Evolutionary conservation across 2,797 vertebrate species (phyloP), one percentile per base, ranked within the genome.

Genomic region (Hippoglossus hippoglossus): DNA sequence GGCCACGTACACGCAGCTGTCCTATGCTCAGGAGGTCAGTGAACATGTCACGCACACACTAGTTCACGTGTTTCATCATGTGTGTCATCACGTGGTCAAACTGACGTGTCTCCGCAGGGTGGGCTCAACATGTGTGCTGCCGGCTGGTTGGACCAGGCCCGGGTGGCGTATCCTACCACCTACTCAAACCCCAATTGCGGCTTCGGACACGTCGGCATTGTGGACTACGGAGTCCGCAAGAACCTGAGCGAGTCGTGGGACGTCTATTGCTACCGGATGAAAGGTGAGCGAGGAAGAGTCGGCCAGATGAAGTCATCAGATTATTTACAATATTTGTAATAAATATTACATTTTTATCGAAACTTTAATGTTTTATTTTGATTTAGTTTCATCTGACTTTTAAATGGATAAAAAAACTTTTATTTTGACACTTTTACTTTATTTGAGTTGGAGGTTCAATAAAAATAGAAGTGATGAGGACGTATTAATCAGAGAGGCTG

Each of bases 241-340:
- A 96, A 97, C 75, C 83, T 94, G 75, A 95, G 93, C 0, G 96
- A 98, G 90, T 95, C 80, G n/a, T 99, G 97, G 97, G 97, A 99
- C 24, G 90, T 93, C 31, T 99, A 96, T 95, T 99, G 98, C 91
- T 98, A 96, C 88, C 88, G 97, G 77, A 90, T 96, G 83, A 97
- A 97, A 90, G 97, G 98, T 98, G 88, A 93, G 79, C 5, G 31
- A 34, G 31, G 31, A 34, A 34, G 31, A 11, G 10, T 9, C 31
- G 31, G 28, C 28, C 6, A 31, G 8, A 7, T 31, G 1, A 31
- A 8, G 7, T 31, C 7, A 31, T 31, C 31, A 34, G 8, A 34
- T 34, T 34, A 11, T 34, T 34, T 10, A 1, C 8, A 34, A 34
- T 34, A 34, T 34, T 34, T 10, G 31, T 34, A 10, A 34, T 34